phyloP scores from a whole-genome alignment of 2,888 invertebrate genomes.

The Heterodera filipjevi region DNA sequence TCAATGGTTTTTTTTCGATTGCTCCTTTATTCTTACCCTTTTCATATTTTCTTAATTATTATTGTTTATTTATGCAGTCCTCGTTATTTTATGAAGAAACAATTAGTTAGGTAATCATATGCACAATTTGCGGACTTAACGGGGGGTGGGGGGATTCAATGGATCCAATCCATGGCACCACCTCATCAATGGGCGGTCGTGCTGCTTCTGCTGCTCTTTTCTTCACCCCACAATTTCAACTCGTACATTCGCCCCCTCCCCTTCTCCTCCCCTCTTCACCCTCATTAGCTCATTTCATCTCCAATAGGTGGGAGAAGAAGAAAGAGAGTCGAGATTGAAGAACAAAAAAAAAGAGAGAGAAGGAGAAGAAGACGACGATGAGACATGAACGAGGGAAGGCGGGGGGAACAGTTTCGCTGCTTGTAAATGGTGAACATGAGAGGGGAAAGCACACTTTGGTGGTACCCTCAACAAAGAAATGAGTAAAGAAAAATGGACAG shows the following conservation, averaged over 20 bases:
- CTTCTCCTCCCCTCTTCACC: background rate
- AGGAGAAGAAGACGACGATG: background rate
- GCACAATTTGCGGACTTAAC: background rate
- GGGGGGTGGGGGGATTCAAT: background rate
- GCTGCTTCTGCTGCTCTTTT: background rate
- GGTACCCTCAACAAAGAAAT: background rate
- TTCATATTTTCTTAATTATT: too few species aligned
- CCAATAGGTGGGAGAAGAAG: slow-evolving; percentile 1
- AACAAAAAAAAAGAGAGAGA: background rate
- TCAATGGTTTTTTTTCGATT: too few species aligned
- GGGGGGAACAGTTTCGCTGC: background rate
- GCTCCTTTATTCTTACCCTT: too few species aligned
- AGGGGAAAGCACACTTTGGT: background rate
- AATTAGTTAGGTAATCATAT: too few species aligned
- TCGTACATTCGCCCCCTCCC: background rate
- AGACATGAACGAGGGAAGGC: background rate
- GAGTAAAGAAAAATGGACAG: too few species aligned
- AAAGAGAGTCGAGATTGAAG: slow-evolving; percentile 8
- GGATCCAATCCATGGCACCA: background rate
- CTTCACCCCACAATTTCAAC: background rate
- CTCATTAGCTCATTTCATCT: background rate
- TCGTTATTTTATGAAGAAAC: too few species aligned
- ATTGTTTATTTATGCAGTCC: too few species aligned
- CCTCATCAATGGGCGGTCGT: too few species aligned
- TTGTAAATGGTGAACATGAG: background rate